These are phyloP conservation scores for Thryonomys swinderianus DNA, from an alignment of 2,113 vertebrate species.

Conservation along the genomic window DNA sequence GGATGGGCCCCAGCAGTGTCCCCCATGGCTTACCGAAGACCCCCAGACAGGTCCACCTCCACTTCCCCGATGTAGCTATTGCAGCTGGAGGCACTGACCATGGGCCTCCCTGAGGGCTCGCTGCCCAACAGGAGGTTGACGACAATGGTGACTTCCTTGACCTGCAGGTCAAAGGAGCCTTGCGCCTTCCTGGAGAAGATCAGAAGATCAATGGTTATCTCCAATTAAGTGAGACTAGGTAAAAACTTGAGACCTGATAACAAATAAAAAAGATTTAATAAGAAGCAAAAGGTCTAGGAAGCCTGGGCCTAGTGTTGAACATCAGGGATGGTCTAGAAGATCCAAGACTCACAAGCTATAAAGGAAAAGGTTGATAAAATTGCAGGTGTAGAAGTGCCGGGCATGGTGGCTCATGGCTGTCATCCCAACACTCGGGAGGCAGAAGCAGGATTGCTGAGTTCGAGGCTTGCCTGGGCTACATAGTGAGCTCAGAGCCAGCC, in stretches of 20 bases:
- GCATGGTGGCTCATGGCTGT: too few species aligned
- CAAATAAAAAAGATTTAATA: neutral
- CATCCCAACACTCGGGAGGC: too few species aligned
- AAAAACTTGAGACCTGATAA: neutral
- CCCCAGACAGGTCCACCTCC: constrained; percentile 53
- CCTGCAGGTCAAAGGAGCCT: constrained; percentile 69
- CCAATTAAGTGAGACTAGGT: neutral
- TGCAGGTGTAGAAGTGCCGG: too few species aligned
- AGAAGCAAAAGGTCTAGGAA: neutral
- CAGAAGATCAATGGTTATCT: neutral
- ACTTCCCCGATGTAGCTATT: constrained; percentile 67
- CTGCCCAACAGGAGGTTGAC: constrained; percentile 77
- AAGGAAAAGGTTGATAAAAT: neutral
- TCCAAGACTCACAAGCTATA: neutral
- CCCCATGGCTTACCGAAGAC: constrained; percentile 59
- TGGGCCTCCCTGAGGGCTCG: constrained; percentile 68
- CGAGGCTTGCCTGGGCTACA: too few species aligned
- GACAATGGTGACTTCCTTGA: constrained; percentile 69
- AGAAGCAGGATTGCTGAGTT: too few species aligned
- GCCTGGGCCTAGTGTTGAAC: neutral
- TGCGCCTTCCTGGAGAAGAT: constrained; percentile 34
- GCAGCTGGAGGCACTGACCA: constrained; percentile 23
- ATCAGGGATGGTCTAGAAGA: neutral
- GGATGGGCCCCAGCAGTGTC: neutral
- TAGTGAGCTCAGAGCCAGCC: too few species aligned